These are phyloP conservation scores for Tachuris rubrigastra DNA, from an alignment of 2,113 vertebrate species.

Conservation along the genomic window DNA sequence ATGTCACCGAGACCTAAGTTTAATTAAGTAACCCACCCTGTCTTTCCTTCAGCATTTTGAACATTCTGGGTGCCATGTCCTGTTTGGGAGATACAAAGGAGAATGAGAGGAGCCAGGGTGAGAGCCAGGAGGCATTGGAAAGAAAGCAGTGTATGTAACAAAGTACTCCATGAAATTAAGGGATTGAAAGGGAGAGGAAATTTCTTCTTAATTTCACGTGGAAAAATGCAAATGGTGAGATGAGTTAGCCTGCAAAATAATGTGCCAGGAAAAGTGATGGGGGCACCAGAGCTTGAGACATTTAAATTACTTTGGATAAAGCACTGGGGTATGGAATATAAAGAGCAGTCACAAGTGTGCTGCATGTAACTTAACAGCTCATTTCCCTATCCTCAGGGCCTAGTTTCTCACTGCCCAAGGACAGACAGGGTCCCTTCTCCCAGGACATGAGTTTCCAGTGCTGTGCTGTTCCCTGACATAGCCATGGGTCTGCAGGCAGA, in stretches of 20 bases:
- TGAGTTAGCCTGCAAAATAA: background rate
- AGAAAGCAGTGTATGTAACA: background rate
- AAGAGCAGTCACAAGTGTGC: background rate
- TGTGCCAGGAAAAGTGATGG: background rate
- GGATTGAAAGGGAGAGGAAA: background rate
- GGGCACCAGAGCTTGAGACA: constrained; percentile 13
- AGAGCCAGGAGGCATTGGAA: background rate
- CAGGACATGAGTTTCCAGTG: background rate
- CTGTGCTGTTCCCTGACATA: background rate
- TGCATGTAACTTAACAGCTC: constrained; percentile 2
- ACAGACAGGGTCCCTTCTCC: background rate
- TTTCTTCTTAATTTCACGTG: background rate
- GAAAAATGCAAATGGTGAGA: background rate
- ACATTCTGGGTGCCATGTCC: background rate
- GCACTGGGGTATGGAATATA: constrained; percentile 20
- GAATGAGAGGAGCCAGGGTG: background rate
- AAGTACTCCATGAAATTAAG: background rate
- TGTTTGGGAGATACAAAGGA: background rate
- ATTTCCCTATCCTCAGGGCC: background rate
- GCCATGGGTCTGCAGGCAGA: background rate
- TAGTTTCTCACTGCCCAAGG: background rate
- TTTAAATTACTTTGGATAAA: constrained; percentile 51
- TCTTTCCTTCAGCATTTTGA: background rate
- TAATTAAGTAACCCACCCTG: background rate
- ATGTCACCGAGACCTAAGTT: background rate